A percentile compares a stretch with the other conserved stretches of the same genome.
phyloP scores from a whole-genome alignment of 1,140 invertebrate species.

The Danaus melanippus region DNA sequence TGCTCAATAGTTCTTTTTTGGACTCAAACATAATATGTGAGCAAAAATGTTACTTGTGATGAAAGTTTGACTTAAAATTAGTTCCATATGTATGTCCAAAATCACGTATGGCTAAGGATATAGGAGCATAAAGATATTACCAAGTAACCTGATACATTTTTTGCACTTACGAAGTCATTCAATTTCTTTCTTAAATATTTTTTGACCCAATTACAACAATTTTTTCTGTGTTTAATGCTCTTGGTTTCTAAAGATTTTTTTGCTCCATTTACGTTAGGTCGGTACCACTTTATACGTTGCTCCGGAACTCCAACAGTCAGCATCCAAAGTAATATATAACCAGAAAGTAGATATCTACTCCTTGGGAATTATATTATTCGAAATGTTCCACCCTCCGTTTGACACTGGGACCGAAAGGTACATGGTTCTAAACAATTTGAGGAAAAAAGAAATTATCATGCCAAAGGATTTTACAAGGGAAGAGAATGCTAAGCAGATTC shows the following conservation, averaged over 20 bases:
- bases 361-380: constrained; percentile 92
- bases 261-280: constrained; percentile 69
- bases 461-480: constrained; percentile 54
- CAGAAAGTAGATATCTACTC: constrained; percentile 97
- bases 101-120: too few species aligned
- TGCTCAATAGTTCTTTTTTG: too few species aligned
- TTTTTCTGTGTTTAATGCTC: background rate
- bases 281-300: constrained; percentile 96
- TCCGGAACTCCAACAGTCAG: constrained; percentile 84
- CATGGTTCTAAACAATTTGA: constrained; percentile 71
- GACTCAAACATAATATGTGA: too few species aligned
- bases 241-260: constrained; percentile 10
- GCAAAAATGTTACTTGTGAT: too few species aligned
- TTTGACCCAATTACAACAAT: background rate
- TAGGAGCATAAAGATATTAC: too few species aligned
- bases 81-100: too few species aligned
- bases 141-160: too few species aligned
- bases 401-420: constrained; percentile 91
- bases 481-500: constrained; percentile 58
- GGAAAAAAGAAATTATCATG: constrained; percentile 46
- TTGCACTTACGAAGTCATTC: too few species aligned
- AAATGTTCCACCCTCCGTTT: constrained; percentile 92
- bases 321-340: constrained; percentile 83
- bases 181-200: too few species aligned
- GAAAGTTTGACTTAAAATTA: too few species aligned